Evolutionary conservation across 2,888 invertebrate genomes (phyloP).

Genomic region (Empis stercorea): DNA sequence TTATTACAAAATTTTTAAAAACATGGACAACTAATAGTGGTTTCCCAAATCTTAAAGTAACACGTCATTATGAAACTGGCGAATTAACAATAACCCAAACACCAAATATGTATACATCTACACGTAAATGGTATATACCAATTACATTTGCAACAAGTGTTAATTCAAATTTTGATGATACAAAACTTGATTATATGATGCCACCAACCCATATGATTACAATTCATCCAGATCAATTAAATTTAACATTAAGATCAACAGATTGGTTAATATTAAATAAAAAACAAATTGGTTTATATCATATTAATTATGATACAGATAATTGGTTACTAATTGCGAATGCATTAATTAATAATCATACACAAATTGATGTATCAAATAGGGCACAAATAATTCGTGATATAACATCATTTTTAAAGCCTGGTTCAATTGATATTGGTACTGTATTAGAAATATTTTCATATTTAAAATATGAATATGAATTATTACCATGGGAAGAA

Average conservation of each 20-base stretch:
- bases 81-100: constrained; percentile 44
- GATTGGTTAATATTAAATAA: constrained; percentile 34
- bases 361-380: constrained; percentile 58
- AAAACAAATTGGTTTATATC: constrained; percentile 38
- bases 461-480: constrained; percentile 48
- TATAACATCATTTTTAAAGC: constrained; percentile 46
- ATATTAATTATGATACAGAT: constrained; percentile 54
- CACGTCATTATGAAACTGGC: constrained; percentile 36
- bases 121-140: constrained; percentile 30
- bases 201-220: constrained; percentile 23
- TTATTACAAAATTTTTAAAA: constrained; percentile 40
- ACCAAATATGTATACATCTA: constrained; percentile 15
- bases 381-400: constrained; percentile 81
- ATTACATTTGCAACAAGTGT: constrained; percentile 27
- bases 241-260: constrained; percentile 16
- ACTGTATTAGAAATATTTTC: constrained; percentile 40
- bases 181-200: constrained; percentile 26
- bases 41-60: constrained; percentile 43
- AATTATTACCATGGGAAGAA: constrained; percentile 56
- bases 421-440: constrained; percentile 41
- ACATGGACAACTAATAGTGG: constrained; percentile 50
- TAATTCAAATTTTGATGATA: constrained; percentile 21
- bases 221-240: constrained; percentile 19
- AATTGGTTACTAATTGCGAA: constrained; percentile 53
- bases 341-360: constrained; percentile 46